Base-by-base conservation (phyloP, 2,113 vertebrate genomes). In the Setophaga coronata region DNA sequence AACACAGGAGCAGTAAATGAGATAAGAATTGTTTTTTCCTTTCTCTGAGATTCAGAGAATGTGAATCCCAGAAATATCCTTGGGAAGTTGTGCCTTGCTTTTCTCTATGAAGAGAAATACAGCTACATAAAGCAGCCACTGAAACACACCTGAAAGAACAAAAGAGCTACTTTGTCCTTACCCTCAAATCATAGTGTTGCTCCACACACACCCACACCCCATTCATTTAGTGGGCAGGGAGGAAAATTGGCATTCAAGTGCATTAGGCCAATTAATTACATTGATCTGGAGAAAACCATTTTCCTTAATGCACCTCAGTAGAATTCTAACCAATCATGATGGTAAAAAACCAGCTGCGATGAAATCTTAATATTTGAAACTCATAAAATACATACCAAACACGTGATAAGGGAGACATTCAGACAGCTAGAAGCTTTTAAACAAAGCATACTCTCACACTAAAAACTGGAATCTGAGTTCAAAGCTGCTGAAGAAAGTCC, bases 401-500 rank as follows among this genome's bases (percentile, higher is more conserved):
- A 31, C 0, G 1, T 54, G 50, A 77, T 71, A 73, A 80, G 14
- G 18, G 33, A 89, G 13, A 66, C 24, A 69, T n/a, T 83, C 34
- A 86, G 58, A 54, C 4, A 92, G 18, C 18, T 40, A 25, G 47
- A 67, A 36, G 64, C 14, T 28, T 83, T 69, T 78, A 31, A 89
- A 70, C 12, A 65, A n/a, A 62, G 15, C 7, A 42, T 8, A 50
- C 0, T 47, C 7, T 84, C 18, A 47, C 1, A 1, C 45, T 20
- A 50, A 72, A 79, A 78, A 60, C 50, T 10, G 20, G 23, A 91
- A 33, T 7, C 26, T 0, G 0, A 72, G 38, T 53, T 67, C 58
- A 95, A 77, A 77, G n/a, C 19, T 58, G 13, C n/a, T 28, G n/a
- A 79, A 94, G 51, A 94, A 88, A 66, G 24, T 47, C 23, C 18